Evolutionary conservation across 2,797 vertebrate species (phyloP).

Genomic region (Lagocephalus sceleratus): DNA sequence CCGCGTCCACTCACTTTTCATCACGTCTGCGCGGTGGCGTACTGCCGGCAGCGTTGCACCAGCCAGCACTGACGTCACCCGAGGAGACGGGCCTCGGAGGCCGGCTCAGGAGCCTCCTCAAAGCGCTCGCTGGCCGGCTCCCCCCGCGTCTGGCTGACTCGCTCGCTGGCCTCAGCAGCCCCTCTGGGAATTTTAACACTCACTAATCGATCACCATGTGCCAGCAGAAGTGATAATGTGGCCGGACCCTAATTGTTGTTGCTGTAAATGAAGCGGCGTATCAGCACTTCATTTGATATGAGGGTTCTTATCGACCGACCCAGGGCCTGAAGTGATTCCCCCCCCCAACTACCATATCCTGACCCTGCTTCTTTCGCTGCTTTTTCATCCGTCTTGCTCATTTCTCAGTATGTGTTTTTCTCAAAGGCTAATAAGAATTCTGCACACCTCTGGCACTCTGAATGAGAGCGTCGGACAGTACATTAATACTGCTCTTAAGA

Average conservation of each 20-base stretch:
- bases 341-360: background rate
- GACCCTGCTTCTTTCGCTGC: background rate
- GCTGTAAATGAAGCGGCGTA: slow-evolving; percentile 64
- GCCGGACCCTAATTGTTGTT: slow-evolving; percentile 63
- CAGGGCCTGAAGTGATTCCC: slow-evolving; percentile 3
- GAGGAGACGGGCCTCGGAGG: slow-evolving; percentile 10
- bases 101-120: slow-evolving; percentile 17
- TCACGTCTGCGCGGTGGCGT: slow-evolving; percentile 32
- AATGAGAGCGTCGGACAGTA: slow-evolving; percentile 49
- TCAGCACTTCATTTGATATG: slow-evolving; percentile 47
- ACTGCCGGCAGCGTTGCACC: slow-evolving; percentile 48
- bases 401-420: slow-evolving; percentile 36
- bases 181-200: slow-evolving; percentile 60
- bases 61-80: slow-evolving; percentile 53
- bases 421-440: slow-evolving; percentile 58
- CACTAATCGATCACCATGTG: slow-evolving; percentile 66
- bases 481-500: slow-evolving; percentile 67
- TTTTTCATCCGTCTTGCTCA: slow-evolving; percentile 17
- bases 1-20: slow-evolving; percentile 24
- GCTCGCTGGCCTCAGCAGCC: slow-evolving; percentile 43
- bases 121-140: slow-evolving; percentile 46
- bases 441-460: slow-evolving; percentile 48
- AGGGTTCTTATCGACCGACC: slow-evolving; percentile 17
- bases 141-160: slow-evolving; percentile 40
- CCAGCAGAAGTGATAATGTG: slow-evolving; percentile 59